phyloP scores from a whole-genome alignment of 2,113 vertebrate species.

The Alethe diademata region DNA sequence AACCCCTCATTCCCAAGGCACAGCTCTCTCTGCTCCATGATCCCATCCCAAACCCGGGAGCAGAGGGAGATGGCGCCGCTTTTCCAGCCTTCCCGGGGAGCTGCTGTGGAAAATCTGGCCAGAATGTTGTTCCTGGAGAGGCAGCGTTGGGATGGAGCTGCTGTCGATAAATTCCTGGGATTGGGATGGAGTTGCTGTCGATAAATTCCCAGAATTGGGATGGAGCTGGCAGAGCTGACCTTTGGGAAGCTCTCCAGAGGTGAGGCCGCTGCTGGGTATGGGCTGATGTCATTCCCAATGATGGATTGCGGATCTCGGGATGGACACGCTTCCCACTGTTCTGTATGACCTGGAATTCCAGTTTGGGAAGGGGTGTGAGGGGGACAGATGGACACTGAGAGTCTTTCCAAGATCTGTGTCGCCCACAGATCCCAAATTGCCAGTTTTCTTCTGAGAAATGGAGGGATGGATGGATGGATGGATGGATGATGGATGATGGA shows the following conservation, averaged over 20 bases:
- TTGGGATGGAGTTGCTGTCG: neutral
- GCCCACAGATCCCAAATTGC: neutral
- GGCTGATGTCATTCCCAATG: neutral
- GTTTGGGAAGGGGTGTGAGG: neutral
- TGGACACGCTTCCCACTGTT: fast-evolving
- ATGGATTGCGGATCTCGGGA: neutral
- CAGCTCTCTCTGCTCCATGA: fast-evolving
- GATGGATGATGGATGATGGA: neutral
- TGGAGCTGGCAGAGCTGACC: neutral
- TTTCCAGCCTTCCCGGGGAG: fast-evolving
- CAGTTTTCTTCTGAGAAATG: neutral
- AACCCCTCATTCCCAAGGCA: neutral
- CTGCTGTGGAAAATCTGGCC: neutral
- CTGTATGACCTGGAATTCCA: fast-evolving
- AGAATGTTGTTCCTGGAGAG: neutral
- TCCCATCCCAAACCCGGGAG: neutral
- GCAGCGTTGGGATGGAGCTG: neutral
- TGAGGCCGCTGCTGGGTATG: fast-evolving
- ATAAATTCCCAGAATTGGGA: neutral
- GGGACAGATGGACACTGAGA: fast-evolving
- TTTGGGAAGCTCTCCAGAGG: neutral
- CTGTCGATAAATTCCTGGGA: neutral
- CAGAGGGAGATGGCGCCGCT: fast-evolving
- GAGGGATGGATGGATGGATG: neutral
- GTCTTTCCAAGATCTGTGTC: fast-evolving